These are phyloP conservation scores for Phortica variegata DNA, from an alignment of 1,140 invertebrate species.

Conservation along the genomic window DNA sequence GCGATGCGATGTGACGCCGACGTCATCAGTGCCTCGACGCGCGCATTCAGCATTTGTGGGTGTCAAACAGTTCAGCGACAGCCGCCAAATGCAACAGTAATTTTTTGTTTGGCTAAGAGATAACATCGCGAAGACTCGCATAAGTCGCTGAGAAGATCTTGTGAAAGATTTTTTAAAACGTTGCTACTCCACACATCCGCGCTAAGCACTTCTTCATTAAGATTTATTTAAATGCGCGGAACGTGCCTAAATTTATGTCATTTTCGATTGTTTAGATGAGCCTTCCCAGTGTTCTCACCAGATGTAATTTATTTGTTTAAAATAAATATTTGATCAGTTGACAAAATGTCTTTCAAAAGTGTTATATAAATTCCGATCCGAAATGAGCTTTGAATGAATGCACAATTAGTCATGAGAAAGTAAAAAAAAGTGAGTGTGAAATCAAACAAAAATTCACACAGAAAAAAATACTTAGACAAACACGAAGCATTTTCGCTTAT, in stretches of 20 bases:
- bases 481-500: too few relatives aligned
- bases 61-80: slow-evolving; percentile 41
- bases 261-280: too few relatives aligned
- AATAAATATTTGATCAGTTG: slow-evolving; percentile 1
- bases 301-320: slow-evolving; percentile 25
- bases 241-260: slow-evolving; percentile 56
- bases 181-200: neutral
- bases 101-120: slow-evolving; percentile 46
- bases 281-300: slow-evolving; percentile 15
- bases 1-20: too few relatives aligned
- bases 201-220: slow-evolving; percentile 2
- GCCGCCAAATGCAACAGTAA: slow-evolving; percentile 41
- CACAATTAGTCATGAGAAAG: too few relatives aligned
- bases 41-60: slow-evolving; percentile 42
- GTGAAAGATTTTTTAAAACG: too few relatives aligned
- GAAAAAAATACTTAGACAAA: too few relatives aligned
- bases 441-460: slow-evolving; percentile 7
- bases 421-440: slow-evolving; percentile 18
- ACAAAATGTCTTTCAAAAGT: slow-evolving; percentile 11
- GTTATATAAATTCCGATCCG: too few relatives aligned
- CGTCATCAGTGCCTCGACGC: slow-evolving; percentile 13
- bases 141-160: slow-evolving; percentile 2
- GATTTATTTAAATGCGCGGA: slow-evolving; percentile 49
- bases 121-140: slow-evolving; percentile 24
- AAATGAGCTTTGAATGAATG: too few relatives aligned